phyloP scores from a whole-genome alignment of 92 coral and sea anemone species.

The Porites cylindrica region DNA sequence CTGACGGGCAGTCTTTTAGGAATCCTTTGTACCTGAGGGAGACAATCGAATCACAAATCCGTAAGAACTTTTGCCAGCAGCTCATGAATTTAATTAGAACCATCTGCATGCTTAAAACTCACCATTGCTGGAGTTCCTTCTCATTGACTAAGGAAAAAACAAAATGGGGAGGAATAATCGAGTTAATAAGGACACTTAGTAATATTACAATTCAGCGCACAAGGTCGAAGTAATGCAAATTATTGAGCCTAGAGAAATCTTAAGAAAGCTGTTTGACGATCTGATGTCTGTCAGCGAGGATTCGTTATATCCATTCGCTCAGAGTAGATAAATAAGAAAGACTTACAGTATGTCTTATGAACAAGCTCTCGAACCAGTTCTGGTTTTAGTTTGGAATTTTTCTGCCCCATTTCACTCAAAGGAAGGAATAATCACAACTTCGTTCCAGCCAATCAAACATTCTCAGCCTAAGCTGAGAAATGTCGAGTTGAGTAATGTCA shows the following conservation, averaged over 20 bases:
- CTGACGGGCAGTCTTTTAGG: slow-evolving; percentile 94
- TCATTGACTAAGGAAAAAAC: slow-evolving; percentile 79
- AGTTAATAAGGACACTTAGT: slow-evolving; percentile 6
- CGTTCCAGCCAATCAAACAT: slow-evolving; percentile 37
- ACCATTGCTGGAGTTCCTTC: slow-evolving; percentile 98
- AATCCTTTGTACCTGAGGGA: slow-evolving; percentile 93
- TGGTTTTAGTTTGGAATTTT: slow-evolving; percentile 87
- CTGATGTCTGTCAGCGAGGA: background rate
- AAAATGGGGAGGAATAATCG: slow-evolving; percentile 21
- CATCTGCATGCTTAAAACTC: slow-evolving; percentile 46
- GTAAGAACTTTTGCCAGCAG: slow-evolving; percentile 7
- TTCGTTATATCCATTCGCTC: background rate
- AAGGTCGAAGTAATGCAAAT: slow-evolving; percentile 1
- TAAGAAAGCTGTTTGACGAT: background rate
- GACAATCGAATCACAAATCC: background rate
- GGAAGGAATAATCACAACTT: background rate
- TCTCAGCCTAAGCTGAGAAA: background rate
- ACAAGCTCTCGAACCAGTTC: slow-evolving; percentile 92
- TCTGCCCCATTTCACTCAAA: slow-evolving; percentile 87
- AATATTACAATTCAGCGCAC: background rate
- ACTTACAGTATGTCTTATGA: slow-evolving; percentile 95
- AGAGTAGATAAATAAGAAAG: background rate
- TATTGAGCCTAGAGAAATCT: slow-evolving; percentile 2
- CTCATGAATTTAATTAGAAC: background rate
- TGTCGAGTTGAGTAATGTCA: slow-evolving; percentile 3